Base-by-base conservation (phyloP, 2,113 vertebrate species). In the Microtus pennsylvanicus region DNA sequence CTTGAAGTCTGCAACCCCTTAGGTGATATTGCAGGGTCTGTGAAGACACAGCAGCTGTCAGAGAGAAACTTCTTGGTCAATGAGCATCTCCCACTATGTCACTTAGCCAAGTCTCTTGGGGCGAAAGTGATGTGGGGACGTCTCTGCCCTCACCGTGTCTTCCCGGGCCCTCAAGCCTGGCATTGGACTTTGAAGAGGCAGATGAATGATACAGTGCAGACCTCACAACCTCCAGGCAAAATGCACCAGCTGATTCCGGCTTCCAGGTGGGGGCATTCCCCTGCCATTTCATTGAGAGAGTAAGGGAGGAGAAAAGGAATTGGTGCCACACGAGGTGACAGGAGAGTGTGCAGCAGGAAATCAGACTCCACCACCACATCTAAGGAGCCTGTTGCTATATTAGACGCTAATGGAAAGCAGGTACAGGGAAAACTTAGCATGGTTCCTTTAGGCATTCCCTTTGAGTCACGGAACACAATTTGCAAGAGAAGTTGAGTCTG, bases 391-490 rank as follows among this genome's bases (percentile, higher is more conserved):
- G 30, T 95, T 96, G 58, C 19, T 58, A 58, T 58, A 58, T 96
- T 98, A 94, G 92, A 97, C 8, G 17, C 85, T 96, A 91, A 97
- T 97, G 87, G 80, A 96, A 95, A 97, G 61, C 90, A 97, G 92
- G 74, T 81, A 77, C 58, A 22, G 92, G 58, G 94, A 97, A 91
- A 81, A 87, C 74, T 63, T 87, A 89, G 50, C 82, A 74, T 75
- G 55, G 61, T 26, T 63, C 55, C 77, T 80, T 95, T 65, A 38
- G 52, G 42, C 0, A 1, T 70, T 87, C 81, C 47, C 96, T 93
- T 38, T 6, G 16, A 91, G 89, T 82, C 80, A 38, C 8, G 50
- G 75, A 94, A 21, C 65, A 63, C 35, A 83, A 63, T 92, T 76
- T 33, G 26, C 74, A 87, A 0, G 5, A 83, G 42, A 67, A 77